Percentiles rank a stretch among this genome's conserved stretches.
Conservation (phyloP, 1,140 invertebrate species). For the Aphelenchoides fujianensis region DNA sequence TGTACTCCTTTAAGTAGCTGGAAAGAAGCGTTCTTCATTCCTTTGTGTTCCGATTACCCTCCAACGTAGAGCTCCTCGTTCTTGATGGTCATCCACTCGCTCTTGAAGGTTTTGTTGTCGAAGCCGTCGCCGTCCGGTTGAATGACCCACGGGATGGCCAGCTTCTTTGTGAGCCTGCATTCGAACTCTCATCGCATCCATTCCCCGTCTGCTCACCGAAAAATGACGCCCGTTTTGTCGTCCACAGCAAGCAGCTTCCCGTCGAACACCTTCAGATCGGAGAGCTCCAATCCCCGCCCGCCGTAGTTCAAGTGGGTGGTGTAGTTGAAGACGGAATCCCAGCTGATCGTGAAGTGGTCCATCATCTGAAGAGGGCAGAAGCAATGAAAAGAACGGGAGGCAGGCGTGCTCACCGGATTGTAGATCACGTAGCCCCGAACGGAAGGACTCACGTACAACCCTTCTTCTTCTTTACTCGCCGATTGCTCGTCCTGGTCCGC, state of each 20-base stretch:
- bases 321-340: constrained; percentile 18
- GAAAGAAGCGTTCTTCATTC: background rate
- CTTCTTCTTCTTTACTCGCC: background rate
- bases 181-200: background rate
- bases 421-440: constrained; percentile 10
- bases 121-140: constrained; percentile 63
- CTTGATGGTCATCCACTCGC: constrained; percentile 37
- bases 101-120: constrained; percentile 25
- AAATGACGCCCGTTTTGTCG: constrained; percentile 90
- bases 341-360: constrained; percentile 23
- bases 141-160: constrained; percentile 82
- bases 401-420: background rate
- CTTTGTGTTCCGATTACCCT: background rate
- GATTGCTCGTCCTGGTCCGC: constrained; percentile 10
- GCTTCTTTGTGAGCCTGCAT: constrained; percentile 38
- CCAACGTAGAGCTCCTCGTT: constrained; percentile 32
- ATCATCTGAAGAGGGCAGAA: background rate
- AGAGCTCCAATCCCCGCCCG: constrained; percentile 91
- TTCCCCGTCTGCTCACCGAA: background rate
- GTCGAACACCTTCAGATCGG: constrained; percentile 88
- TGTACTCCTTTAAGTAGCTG: constrained; percentile 35
- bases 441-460: constrained; percentile 13
- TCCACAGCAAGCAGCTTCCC: constrained; percentile 83
- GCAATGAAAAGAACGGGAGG: background rate
- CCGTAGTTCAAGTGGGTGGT: constrained; percentile 21